phyloP scores from a whole-genome alignment of 2,113 vertebrate genomes.

The Mirza zaza region DNA sequence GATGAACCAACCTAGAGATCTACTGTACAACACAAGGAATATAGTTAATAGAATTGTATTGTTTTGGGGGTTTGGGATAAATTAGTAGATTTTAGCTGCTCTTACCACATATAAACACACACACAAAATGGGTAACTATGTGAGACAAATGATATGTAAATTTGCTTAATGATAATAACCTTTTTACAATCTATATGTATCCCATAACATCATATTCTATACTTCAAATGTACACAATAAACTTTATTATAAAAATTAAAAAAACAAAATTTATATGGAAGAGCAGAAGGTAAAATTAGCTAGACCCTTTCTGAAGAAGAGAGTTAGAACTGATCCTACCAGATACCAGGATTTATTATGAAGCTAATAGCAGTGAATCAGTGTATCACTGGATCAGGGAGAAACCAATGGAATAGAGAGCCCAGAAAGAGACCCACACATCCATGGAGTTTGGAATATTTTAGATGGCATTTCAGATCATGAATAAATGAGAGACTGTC shows the following conservation, averaged over 20 bases:
- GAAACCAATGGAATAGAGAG: background rate
- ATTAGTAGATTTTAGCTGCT: background rate
- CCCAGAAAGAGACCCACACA: background rate
- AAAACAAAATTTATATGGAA: background rate
- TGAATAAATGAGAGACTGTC: background rate
- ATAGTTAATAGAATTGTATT: too few species aligned
- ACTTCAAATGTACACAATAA: background rate
- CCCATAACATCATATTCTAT: background rate
- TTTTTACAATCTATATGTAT: background rate
- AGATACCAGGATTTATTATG: background rate
- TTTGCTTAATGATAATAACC: background rate
- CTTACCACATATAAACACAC: background rate
- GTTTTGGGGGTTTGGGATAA: background rate
- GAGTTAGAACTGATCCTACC: background rate
- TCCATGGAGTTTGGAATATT: background rate
- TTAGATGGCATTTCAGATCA: background rate
- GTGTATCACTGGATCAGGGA: background rate
- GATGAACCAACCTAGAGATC: too few species aligned
- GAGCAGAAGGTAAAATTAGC: background rate
- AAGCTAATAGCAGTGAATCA: background rate
- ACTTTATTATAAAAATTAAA: background rate
- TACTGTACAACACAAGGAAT: too few species aligned
- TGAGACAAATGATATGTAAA: background rate
- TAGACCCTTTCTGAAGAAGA: background rate
- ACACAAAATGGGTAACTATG: background rate